Evolutionary conservation across 2,888 invertebrate species (phyloP).

Genomic region (Nephrotoma flavescens): DNA sequence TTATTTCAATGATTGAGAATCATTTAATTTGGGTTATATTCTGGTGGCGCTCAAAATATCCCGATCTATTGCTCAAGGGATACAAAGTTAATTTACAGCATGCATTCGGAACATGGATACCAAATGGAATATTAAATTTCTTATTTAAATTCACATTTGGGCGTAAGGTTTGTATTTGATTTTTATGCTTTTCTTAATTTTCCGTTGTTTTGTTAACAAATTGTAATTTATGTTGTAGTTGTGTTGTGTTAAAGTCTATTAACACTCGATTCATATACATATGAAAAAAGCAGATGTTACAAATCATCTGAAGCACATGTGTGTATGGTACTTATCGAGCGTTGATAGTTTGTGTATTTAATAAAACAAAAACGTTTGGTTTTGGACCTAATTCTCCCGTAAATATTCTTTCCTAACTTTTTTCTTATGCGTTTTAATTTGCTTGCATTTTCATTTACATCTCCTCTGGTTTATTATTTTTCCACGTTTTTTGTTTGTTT

Average conservation of each 20-base stretch:
- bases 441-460: not conserved
- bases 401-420: constrained; percentile 8
- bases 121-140: constrained; percentile 75
- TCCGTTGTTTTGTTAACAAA: constrained; percentile 11
- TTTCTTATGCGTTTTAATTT: constrained; percentile 21
- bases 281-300: not conserved
- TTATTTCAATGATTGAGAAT: constrained; percentile 89
- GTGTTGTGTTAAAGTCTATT: not conserved
- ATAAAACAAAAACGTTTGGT: not conserved
- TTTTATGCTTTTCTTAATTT: constrained; percentile 11
- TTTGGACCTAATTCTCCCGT: not conserved
- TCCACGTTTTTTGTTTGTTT: constrained; percentile 9
- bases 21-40: constrained; percentile 82
- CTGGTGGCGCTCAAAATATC: constrained; percentile 86
- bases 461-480: constrained; percentile 8
- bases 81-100: constrained; percentile 85
- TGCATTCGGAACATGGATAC: constrained; percentile 73
- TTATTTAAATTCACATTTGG: constrained; percentile 78
- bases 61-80: constrained; percentile 77
- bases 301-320: not conserved
- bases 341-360: constrained; percentile 1
- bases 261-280: not conserved
- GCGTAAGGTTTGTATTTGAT: constrained; percentile 51
- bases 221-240: constrained; percentile 17
- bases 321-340: not conserved